phyloP scores from a whole-genome alignment of 2,113 vertebrate genomes.

The Lethenteron reissneri region DNA sequence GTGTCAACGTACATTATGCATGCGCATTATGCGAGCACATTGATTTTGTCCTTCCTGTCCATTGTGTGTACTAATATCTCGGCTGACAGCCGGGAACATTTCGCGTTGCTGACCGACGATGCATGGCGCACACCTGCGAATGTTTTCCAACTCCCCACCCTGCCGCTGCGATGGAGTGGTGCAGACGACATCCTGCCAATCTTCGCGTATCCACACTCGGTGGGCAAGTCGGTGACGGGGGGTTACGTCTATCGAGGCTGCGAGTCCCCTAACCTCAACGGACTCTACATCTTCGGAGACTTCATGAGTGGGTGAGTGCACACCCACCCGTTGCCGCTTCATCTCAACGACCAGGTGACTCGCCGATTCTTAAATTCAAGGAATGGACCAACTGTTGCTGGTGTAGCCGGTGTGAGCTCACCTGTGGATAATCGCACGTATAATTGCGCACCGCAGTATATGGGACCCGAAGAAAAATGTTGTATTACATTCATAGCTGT shows the following conservation, averaged over 20 bases:
- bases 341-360: background rate
- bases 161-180: background rate
- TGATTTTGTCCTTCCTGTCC: too few relatives aligned
- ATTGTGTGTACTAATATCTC: too few relatives aligned
- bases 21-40: background rate
- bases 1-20: background rate
- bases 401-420: too few relatives aligned
- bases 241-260: constrained; percentile 80
- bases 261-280: constrained; percentile 70
- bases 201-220: constrained; percentile 66
- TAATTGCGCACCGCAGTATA: background rate
- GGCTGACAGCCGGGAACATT: too few relatives aligned
- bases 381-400: fast-evolving
- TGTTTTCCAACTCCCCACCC: too few relatives aligned
- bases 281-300: constrained; percentile 88
- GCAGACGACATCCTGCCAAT: constrained; percentile 72
- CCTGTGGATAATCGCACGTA: too few relatives aligned
- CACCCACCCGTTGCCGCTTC: background rate
- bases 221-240: constrained; percentile 77
- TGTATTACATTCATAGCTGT: constrained; percentile 9
- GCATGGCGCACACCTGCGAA: too few relatives aligned
- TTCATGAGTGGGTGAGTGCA: constrained; percentile 83
- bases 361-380: too few relatives aligned
- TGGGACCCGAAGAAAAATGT: too few relatives aligned
- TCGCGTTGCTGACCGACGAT: too few relatives aligned